Base-by-base conservation (phyloP, 2,113 vertebrate species). In the Mobula birostris region DNA sequence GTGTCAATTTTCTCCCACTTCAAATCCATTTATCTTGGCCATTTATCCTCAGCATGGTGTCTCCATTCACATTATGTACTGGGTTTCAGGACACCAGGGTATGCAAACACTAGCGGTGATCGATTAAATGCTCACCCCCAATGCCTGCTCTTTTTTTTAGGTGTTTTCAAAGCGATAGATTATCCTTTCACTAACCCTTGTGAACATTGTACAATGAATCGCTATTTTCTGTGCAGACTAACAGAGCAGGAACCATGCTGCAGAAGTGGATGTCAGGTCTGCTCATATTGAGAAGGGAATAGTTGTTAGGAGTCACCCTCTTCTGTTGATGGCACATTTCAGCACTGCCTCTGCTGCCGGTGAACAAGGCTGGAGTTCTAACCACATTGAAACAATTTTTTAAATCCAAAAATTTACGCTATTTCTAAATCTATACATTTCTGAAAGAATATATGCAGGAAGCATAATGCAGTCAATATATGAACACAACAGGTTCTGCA, bases 11-110 rank as follows among this genome's bases (percentile, higher is more conserved):
- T 56, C 7, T 83, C 32, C n/a, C n/a, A 90, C 1, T 32, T 90
- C 85, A n/a, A 90, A n/a, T 63, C 58, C 24, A 17, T 68, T 90
- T 90, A n/a, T 90, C 61, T 66, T 90, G 85, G 85, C 61, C 32
- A 5, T 36, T 66, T 66, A 19, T 68, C 29, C 27, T 90, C 5
- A 40, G 85, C 29, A 36, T 15, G 17, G 15, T n/a, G 19, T 11
- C 48, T 2, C 58, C 27, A 58, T 85, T 48, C 80, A 83, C 40
- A 83, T 83, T 83, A 19, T 9, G 17, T 36, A 40, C 7, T 40
- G 48, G 19, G 80, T 83, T 85, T 85, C 9, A 14, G 82, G 56
- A 83, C 80, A 83, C 21, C 80, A 83, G 56, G 9, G 82, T 85
- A 27, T 85, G 8, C 9, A 48, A 85, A 83, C 40, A 56, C 48